Conservation (phyloP, 2,797 vertebrate species). For the Petrocephalus sullivani region DNA sequence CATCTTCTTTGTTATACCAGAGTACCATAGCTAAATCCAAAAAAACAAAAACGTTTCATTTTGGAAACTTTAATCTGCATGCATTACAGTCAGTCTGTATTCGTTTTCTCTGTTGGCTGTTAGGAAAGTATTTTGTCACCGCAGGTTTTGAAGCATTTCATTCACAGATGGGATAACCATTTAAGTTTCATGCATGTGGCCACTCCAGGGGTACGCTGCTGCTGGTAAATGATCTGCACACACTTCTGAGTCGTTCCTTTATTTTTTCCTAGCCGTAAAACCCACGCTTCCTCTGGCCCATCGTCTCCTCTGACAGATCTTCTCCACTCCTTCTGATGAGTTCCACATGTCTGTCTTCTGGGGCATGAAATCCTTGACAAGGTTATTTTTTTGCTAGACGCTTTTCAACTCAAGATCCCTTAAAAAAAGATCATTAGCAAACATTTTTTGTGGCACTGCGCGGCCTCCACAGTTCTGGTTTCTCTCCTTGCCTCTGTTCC, state of each 20-base stretch:
- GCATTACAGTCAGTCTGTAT: slow-evolving; percentile 9
- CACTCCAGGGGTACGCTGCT: slow-evolving; percentile 13
- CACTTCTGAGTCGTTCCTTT: slow-evolving; percentile 18
- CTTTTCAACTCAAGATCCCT: neutral
- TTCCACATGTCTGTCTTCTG: slow-evolving; percentile 39
- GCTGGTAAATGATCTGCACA: slow-evolving; percentile 25
- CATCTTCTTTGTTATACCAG: neutral
- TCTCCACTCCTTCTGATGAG: slow-evolving; percentile 28
- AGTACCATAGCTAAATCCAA: neutral
- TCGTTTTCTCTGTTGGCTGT: slow-evolving; percentile 22
- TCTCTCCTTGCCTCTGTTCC: neutral
- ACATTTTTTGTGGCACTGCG: neutral
- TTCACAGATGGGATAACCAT: slow-evolving; percentile 25
- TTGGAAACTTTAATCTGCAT: slow-evolving; percentile 6
- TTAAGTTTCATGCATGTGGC: slow-evolving; percentile 17
- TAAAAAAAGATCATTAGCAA: neutral
- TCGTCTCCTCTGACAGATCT: slow-evolving; percentile 28
- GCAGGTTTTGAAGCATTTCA: slow-evolving; percentile 22
- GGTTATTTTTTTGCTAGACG: slow-evolving; percentile 9
- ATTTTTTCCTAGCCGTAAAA: slow-evolving; percentile 28
- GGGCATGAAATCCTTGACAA: slow-evolving; percentile 5
- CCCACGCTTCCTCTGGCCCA: slow-evolving; percentile 34
- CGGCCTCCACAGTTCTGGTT: neutral
- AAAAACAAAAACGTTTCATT: neutral
- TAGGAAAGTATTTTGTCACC: slow-evolving; percentile 29